These are phyloP conservation scores for Tenualosa ilisha DNA, from an alignment of 2,797 vertebrate genomes.

Conservation along the genomic window DNA sequence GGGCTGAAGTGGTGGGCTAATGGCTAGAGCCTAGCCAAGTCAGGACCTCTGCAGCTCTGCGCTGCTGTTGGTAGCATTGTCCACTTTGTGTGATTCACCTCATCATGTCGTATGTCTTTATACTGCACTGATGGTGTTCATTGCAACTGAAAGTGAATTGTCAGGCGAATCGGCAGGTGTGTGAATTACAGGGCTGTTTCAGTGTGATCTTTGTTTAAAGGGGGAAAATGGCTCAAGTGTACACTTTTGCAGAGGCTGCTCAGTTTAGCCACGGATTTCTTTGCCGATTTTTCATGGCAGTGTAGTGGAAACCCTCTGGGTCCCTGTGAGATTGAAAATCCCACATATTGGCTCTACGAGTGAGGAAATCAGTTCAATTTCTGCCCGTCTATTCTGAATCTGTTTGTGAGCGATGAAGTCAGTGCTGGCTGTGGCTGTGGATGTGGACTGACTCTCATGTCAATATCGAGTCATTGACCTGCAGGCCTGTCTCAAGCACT, in stretches of 20 bases:
- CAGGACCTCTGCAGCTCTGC: background rate
- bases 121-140: background rate
- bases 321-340: background rate
- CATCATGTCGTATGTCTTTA: background rate
- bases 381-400: background rate
- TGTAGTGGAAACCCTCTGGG: background rate
- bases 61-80: background rate
- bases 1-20: conserved; percentile 57
- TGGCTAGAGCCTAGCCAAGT: background rate
- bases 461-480: background rate
- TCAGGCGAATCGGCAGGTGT: background rate
- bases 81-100: background rate
- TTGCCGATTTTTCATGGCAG: background rate
- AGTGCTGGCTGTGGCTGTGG: background rate
- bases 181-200: background rate
- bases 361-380: background rate
- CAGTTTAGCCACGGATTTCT: background rate
- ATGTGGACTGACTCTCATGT: background rate
- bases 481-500: background rate
- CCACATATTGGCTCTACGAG: background rate
- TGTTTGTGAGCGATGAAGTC: background rate
- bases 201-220: no score
- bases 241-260: background rate
- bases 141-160: background rate
- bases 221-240: background rate